Evolutionary conservation across 2,797 vertebrate genomes (phyloP).

Genomic region (Avahi laniger): DNA sequence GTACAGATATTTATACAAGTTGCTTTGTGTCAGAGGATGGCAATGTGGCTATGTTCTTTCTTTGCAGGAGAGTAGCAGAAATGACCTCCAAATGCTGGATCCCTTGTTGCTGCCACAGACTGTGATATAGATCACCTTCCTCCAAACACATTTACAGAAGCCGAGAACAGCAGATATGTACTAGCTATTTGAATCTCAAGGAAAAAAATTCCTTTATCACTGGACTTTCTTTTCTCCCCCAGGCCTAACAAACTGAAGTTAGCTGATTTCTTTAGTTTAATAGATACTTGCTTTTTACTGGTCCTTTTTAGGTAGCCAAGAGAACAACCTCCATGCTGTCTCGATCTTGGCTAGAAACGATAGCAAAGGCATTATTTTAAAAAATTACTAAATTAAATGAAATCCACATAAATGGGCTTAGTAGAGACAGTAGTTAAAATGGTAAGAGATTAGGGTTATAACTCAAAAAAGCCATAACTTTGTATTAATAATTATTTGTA

Average conservation of each 20-base stretch:
- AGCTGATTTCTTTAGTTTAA: constrained; percentile 55
- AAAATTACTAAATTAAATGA: constrained; percentile 50
- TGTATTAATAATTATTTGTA: constrained; percentile 51
- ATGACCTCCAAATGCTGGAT: not conserved
- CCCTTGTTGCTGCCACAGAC: not conserved
- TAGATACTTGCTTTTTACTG: constrained; percentile 48
- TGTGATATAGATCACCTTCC: constrained; percentile 14
- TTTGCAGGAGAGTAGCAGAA: constrained; percentile 13
- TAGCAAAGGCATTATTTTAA: constrained; percentile 18
- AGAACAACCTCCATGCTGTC: constrained; percentile 47
- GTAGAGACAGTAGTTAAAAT: constrained; percentile 57
- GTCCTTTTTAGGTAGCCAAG: constrained; percentile 32
- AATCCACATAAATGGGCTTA: constrained; percentile 27
- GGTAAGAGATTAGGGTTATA: constrained; percentile 46
- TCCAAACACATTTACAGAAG: constrained; percentile 54
- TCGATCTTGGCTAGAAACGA: constrained; percentile 30
- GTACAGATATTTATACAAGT: constrained; percentile 1
- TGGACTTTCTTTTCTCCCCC: not conserved
- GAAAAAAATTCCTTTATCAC: constrained; percentile 25
- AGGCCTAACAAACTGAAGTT: constrained; percentile 53
- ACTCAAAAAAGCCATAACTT: constrained; percentile 28
- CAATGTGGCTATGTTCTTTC: constrained; percentile 28
- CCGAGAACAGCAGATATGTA: constrained; percentile 37
- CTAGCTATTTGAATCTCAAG: constrained; percentile 61
- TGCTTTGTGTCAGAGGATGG: not conserved